A percentile compares a stretch with the other conserved stretches of the same genome.
Conservation (phyloP, 2,113 vertebrate species). For the Psittacara wagleri region DNA sequence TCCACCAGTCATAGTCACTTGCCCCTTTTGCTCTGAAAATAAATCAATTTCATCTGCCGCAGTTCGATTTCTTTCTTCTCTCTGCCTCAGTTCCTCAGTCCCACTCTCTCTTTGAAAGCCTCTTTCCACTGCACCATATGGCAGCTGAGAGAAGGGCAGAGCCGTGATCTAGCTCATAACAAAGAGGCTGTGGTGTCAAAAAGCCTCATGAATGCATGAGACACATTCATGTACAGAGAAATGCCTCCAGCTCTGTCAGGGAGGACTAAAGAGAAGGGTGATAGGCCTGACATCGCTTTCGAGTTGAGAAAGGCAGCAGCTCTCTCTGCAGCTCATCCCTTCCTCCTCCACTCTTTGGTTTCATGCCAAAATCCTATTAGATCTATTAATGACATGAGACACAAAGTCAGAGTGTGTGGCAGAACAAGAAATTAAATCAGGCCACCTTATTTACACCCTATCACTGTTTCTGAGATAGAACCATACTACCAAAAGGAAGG, state of each 20-base stretch:
- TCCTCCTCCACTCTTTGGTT: neutral
- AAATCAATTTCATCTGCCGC: constrained; percentile 83
- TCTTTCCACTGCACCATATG: constrained; percentile 85
- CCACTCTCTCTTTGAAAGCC: constrained; percentile 60
- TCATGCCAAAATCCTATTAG: constrained; percentile 44
- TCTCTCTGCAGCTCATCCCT: constrained; percentile 31
- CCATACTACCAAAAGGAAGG: neutral
- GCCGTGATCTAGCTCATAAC: constrained; percentile 73
- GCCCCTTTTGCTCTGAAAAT: constrained; percentile 55
- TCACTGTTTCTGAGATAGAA: neutral
- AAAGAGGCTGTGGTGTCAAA: constrained; percentile 83
- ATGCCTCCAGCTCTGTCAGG: constrained; percentile 71
- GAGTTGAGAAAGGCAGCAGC: constrained; percentile 39
- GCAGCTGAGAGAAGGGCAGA: constrained; percentile 83
- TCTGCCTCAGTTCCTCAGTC: neutral
- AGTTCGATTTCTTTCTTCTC: constrained; percentile 63
- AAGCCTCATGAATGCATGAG: constrained; percentile 86
- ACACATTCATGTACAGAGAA: constrained; percentile 76
- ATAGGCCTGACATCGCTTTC: constrained; percentile 39
- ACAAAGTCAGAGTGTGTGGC: constrained; percentile 36
- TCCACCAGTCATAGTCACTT: neutral
- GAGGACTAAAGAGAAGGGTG: constrained; percentile 52
- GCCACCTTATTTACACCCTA: constrained; percentile 17
- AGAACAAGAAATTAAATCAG: constrained; percentile 48
- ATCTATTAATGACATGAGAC: constrained; percentile 6